A percentile compares a stretch with the other conserved stretches of the same genome.
phyloP scores from a whole-genome alignment of 2,113 vertebrate species.

The Rhineura floridana region DNA sequence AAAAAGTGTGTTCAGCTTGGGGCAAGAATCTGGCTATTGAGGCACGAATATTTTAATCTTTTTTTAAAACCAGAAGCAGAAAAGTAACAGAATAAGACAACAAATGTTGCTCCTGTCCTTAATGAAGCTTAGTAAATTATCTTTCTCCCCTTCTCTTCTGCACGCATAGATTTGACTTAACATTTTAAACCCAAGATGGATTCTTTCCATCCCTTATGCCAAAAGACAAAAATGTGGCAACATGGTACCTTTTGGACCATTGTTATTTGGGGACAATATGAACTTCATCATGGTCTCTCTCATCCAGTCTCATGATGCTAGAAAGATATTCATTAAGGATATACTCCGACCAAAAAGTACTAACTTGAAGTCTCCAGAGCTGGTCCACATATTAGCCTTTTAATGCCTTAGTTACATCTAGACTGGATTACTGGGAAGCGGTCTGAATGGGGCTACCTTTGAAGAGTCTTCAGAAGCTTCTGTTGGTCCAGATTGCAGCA shows the following conservation, averaged over 20 bases:
- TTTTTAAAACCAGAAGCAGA: not conserved
- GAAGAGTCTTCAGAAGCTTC: too few relatives aligned
- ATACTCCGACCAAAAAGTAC: not conserved
- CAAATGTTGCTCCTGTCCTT: not conserved
- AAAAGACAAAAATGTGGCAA: not conserved
- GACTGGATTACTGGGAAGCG: too few relatives aligned
- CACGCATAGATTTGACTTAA: not conserved
- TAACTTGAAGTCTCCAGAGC: not conserved
- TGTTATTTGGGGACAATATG: not conserved
- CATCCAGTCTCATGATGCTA: rapidly evolving
- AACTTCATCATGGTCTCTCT: not conserved
- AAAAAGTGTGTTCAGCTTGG: slow-evolving; percentile 39
- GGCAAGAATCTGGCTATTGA: slow-evolving; percentile 28
- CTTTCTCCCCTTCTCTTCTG: not conserved
- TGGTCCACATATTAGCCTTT: rapidly evolving
- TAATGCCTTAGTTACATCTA: too few relatives aligned
- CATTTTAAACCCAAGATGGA: rapidly evolving
- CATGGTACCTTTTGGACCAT: not conserved
- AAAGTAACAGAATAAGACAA: not conserved
- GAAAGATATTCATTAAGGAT: slow-evolving; percentile 22
- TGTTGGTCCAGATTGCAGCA: too few relatives aligned
- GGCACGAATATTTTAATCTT: slow-evolving; percentile 16
- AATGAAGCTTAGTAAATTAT: rapidly evolving
- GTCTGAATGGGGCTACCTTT: too few relatives aligned
- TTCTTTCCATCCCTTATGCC: not conserved